Evolutionary conservation across 2,797 vertebrate genomes (phyloP), one percentile per base, ranked within the genome.

Genomic region (Pangasius mekongensis): DNA sequence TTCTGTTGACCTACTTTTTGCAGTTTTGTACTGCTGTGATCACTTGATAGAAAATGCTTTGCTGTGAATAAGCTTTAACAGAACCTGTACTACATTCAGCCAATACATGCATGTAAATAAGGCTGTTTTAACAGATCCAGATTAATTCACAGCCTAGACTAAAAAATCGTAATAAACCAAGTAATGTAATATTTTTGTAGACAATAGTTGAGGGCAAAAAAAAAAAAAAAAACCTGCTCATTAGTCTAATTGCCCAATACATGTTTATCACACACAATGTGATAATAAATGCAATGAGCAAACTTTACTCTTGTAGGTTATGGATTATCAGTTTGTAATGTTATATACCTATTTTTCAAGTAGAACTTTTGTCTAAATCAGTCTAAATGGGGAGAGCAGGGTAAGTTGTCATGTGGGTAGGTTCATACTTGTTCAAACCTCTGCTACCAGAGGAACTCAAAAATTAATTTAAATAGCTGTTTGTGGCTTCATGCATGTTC

Each of bases 1-100:
- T 22, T 67, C 43, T 67, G 16, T 30, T 80, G 60, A 86, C 58
- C 69, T 87, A 83, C 9, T 30, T 67, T 77, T 66, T 66, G 18
- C 60, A 69, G 73, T 76, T 83, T 33, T 64, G 71, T 64, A 66
- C 43, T 69, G 64, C 43, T 67, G 47, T 84, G 62, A 58, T 77
- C 82, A 67, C 82, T 66, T 39, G 33, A 76, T 27, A 33, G 7
- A 54, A 74, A 83, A 64, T 74, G n/a, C 27, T 83, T 20, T 49
- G 27, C 27, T 60, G 49, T 24, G 73, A 73, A 33, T 67, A 43
- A 69, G 64, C 82, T 52, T 69, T 22, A 69, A 67, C 62, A 67
- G 82, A 67, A 84, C n/a, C 62, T 52, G 62, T 84, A 30, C 16
- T 67, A 67, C 18, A 67, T 30, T 83, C 60, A 66, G 60, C 10